Conservation (phyloP, 2,797 vertebrate genomes). For the Carapus acus region DNA sequence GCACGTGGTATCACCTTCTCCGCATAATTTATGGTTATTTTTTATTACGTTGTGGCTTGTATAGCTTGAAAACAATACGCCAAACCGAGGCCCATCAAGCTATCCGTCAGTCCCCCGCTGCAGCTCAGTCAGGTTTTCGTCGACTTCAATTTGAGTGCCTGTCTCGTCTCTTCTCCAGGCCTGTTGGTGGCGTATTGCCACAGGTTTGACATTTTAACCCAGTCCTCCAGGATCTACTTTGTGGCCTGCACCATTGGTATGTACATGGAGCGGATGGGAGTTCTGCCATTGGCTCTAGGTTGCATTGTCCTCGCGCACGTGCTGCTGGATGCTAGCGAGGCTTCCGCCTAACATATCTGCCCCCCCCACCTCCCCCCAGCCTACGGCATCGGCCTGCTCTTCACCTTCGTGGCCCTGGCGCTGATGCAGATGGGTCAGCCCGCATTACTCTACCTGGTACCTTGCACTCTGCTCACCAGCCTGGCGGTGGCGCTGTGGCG, state of each 20-base stretch:
- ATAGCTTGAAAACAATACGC: no score
- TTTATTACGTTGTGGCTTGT: no score
- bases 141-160: not conserved
- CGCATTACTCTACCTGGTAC: conserved; percentile 93
- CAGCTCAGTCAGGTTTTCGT: no score
- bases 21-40: no score
- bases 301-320: not conserved
- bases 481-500: conserved; percentile 88
- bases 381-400: conserved; percentile 90
- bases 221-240: conserved; percentile 91
- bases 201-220: conserved; percentile 92
- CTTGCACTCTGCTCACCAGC: conserved; percentile 90
- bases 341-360: not conserved
- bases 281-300: not conserved
- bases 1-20: no score
- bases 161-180: conserved; percentile 65
- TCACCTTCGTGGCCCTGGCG: conserved; percentile 92
- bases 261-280: conserved; percentile 11
- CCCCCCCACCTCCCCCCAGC: conserved; percentile 64
- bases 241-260: conserved; percentile 90
- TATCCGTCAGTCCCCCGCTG: no score
- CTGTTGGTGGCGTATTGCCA: conserved; percentile 94
- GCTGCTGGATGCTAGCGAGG: no score
- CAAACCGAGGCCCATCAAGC: no score
- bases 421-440: conserved; percentile 95